These are phyloP conservation scores for Rhamnusium bicolor DNA, from an alignment of 2,888 invertebrate species.

Conservation along the genomic window DNA sequence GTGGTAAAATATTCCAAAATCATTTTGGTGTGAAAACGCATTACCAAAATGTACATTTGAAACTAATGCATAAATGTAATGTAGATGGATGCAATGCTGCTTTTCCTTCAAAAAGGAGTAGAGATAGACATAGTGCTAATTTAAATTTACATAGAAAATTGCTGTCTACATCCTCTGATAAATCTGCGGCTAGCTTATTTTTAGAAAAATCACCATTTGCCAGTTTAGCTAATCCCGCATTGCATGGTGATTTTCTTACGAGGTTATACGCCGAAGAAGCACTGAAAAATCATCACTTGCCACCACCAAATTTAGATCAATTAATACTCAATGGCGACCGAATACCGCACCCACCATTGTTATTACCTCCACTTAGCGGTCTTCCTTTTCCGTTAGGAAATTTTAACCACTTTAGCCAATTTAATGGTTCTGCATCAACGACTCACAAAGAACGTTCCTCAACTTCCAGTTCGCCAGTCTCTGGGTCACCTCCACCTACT, in stretches of 20 bases:
- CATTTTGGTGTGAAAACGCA: conserved; percentile 95
- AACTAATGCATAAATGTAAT: conserved; percentile 95
- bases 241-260: conserved; percentile 86
- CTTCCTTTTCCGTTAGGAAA: conserved; percentile 73
- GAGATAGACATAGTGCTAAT: conserved; percentile 94
- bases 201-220: conserved; percentile 73
- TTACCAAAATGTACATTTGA: conserved; percentile 95
- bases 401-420: conserved; percentile 69
- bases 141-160: conserved; percentile 92
- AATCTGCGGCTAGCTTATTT: conserved; percentile 69
- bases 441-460: conserved; percentile 70
- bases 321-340: conserved; percentile 72
- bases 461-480: conserved; percentile 73
- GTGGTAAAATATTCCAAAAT: conserved; percentile 94
- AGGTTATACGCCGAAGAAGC: conserved; percentile 85
- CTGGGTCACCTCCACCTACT: conserved; percentile 72
- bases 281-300: conserved; percentile 72
- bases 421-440: conserved; percentile 68
- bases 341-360: conserved; percentile 74
- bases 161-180: conserved; percentile 80
- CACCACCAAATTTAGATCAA: conserved; percentile 70
- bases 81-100: conserved; percentile 96
- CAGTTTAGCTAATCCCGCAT: conserved; percentile 76
- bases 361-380: conserved; percentile 76
- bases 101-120: conserved; percentile 92